Conservation (phyloP, 2,113 vertebrate genomes). For the Girardinichthys multiradiatus region DNA sequence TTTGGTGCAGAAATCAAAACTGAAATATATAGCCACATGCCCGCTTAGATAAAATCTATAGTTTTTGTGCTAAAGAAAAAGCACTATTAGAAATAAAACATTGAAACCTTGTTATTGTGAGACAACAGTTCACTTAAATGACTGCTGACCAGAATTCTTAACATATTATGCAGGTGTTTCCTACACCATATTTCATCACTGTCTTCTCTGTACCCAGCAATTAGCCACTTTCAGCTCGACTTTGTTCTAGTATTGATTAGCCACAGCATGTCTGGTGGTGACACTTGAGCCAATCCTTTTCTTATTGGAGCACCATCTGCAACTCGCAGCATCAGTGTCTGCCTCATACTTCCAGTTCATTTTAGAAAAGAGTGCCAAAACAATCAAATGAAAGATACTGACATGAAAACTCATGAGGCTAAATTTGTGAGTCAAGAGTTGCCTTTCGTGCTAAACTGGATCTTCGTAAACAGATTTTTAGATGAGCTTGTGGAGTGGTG, state of each 20-base stretch:
- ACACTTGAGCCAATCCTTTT: constrained; percentile 36
- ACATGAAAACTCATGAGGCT: constrained; percentile 55
- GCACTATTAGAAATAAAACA: neutral
- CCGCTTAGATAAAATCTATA: too few species aligned
- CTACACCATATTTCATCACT: constrained; percentile 41
- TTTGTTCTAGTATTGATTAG: constrained; percentile 54
- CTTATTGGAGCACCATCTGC: constrained; percentile 67
- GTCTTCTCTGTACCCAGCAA: constrained; percentile 15
- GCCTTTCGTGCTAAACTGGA: constrained; percentile 41
- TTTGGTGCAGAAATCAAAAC: neutral
- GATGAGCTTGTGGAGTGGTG: constrained; percentile 66
- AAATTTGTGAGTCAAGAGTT: constrained; percentile 73
- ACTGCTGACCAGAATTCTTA: constrained; percentile 11
- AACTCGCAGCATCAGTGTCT: constrained; percentile 45
- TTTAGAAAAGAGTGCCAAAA: constrained; percentile 69
- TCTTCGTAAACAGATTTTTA: constrained; percentile 72
- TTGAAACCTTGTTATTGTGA: constrained; percentile 21
- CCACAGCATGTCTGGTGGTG: constrained; percentile 48
- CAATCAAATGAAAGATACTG: constrained; percentile 68
- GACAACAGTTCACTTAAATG: constrained; percentile 1
- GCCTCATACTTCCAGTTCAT: constrained; percentile 57
- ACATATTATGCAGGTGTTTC: constrained; percentile 45
- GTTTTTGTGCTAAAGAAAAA: neutral
- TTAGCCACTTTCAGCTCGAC: constrained; percentile 28
- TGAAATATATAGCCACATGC: neutral